Evolutionary conservation across 2,888 invertebrate genomes (phyloP).

Genomic region (Cryptus armator): DNA sequence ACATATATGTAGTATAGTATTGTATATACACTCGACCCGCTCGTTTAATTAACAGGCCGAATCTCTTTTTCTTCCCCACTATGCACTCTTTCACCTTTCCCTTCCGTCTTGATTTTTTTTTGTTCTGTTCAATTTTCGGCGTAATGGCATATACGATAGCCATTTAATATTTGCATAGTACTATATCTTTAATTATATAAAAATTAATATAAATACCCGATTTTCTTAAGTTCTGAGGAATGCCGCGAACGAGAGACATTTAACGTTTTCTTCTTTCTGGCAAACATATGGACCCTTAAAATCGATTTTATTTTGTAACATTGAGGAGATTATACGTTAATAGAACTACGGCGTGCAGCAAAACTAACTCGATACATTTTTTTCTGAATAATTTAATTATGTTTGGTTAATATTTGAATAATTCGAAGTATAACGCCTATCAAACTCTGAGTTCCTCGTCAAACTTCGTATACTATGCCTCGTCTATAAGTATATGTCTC

Average conservation of each 20-base stretch:
- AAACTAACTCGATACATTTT: background rate
- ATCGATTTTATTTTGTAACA: background rate
- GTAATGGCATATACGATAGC: background rate
- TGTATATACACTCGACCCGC: slow-evolving; percentile 18
- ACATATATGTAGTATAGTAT: slow-evolving; percentile 38
- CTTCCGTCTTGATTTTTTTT: background rate
- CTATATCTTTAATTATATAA: background rate
- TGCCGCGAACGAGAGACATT: background rate
- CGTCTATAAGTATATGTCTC: too few relatives aligned
- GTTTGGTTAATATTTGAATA: background rate
- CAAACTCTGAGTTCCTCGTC: background rate
- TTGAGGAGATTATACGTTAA: too few relatives aligned
- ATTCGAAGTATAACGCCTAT: background rate
- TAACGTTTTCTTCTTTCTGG: background rate
- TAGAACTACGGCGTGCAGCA: too few relatives aligned
- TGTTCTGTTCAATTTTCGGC: background rate
- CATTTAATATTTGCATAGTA: background rate
- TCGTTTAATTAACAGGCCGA: slow-evolving; percentile 58
- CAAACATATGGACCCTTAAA: background rate
- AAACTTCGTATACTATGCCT: too few relatives aligned
- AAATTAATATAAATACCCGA: background rate
- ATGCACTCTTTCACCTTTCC: slow-evolving; percentile 15
- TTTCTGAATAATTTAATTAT: background rate
- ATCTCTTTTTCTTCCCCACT: slow-evolving; percentile 14
- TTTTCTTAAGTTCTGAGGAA: background rate